phyloP scores from a whole-genome alignment of 2,888 invertebrate species.

The Trilocha varians region DNA sequence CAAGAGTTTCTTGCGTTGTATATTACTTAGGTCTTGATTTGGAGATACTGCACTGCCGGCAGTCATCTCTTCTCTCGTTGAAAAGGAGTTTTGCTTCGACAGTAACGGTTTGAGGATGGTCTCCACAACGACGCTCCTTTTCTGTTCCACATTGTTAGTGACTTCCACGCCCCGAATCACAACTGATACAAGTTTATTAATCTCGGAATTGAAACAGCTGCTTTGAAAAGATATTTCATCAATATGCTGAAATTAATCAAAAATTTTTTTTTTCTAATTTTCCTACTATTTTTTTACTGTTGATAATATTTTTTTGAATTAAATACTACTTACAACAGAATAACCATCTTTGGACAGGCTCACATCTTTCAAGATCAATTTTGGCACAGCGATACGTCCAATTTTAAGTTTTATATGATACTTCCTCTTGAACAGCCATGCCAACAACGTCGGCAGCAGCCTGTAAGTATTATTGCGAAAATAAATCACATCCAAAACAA shows the following conservation, averaged over 20 bases:
- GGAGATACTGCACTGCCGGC: conserved; percentile 17
- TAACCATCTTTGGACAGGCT: conserved; percentile 85
- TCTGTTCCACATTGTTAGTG: conserved; percentile 80
- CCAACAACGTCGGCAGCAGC: conserved; percentile 82
- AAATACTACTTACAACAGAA: conserved; percentile 75
- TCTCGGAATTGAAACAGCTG: conserved; percentile 90
- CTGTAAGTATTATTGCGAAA: conserved; percentile 58
- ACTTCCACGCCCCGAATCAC: conserved; percentile 86
- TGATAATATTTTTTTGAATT: conserved; percentile 5
- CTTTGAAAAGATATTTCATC: conserved; percentile 89
- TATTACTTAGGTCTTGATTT: conserved; percentile 24
- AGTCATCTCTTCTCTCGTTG: conserved; percentile 21
- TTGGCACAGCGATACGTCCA: conserved; percentile 86
- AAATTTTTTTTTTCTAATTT: too few species aligned
- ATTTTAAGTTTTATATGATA: conserved; percentile 86
- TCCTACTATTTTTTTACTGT: conserved; percentile 2
- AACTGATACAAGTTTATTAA: conserved; percentile 87
- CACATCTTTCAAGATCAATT: conserved; percentile 85
- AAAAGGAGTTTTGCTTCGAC: conserved; percentile 56
- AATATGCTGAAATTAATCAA: conserved; percentile 80
- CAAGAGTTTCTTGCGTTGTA: conserved; percentile 42
- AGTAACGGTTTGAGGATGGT: conserved; percentile 63
- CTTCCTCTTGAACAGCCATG: conserved; percentile 86
- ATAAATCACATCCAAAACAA: conserved; percentile 33
- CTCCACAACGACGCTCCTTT: conserved; percentile 54